Conservation (phyloP, 2,888 invertebrate species). For the Melanargia galathea region DNA sequence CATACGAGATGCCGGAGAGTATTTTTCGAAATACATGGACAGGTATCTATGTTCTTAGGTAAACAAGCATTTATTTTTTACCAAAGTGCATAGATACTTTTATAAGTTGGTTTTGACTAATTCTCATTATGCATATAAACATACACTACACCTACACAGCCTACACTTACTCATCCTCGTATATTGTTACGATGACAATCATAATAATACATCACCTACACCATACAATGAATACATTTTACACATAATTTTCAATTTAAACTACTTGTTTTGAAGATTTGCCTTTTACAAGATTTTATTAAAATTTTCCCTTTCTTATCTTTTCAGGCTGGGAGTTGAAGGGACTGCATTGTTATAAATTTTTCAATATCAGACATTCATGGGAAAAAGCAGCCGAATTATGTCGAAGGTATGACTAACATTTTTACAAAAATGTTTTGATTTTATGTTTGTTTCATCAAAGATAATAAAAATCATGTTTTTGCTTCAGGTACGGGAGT, state of each 20-base stretch:
- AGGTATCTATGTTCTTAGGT: too few species aligned
- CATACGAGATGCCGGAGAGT: background rate
- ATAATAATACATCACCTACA: too few species aligned
- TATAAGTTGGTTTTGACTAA: too few species aligned
- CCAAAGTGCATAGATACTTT: too few species aligned
- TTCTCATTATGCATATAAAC: too few species aligned
- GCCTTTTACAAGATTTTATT: background rate
- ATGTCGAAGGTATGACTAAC: slow-evolving; percentile 89
- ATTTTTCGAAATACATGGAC: background rate
- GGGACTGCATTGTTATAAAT: slow-evolving; percentile 96
- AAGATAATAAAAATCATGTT: background rate
- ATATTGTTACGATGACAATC: too few species aligned
- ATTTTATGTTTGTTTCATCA: background rate
- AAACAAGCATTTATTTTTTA: too few species aligned
- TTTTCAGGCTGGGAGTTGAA: slow-evolving; percentile 95
- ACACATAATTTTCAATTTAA: background rate
- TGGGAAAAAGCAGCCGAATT: slow-evolving; percentile 97
- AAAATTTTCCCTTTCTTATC: slow-evolving; percentile 68
- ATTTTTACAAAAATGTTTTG: slow-evolving; percentile 1
- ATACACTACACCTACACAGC: too few species aligned
- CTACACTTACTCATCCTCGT: too few species aligned
- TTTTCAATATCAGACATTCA: slow-evolving; percentile 96
- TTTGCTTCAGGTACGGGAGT: slow-evolving; percentile 92
- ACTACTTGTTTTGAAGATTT: background rate
- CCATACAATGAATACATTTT: too few species aligned